A percentile compares a stretch with the other conserved stretches of the same genome.
Conservation (phyloP, 2,113 vertebrate species). For the Parotia lawesii region DNA sequence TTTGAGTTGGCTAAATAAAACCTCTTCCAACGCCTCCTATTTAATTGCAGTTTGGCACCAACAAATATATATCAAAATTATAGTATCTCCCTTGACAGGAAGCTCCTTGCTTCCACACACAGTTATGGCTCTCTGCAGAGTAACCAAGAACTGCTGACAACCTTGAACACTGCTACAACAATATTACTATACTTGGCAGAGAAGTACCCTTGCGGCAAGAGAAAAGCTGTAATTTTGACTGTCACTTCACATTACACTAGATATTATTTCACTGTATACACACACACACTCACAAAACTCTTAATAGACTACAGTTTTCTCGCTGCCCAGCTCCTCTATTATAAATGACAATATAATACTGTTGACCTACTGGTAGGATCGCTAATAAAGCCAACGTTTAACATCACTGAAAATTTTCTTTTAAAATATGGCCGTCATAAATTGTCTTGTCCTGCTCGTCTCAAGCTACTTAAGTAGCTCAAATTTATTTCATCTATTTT, state of each 20-base stretch:
- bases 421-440: conserved; percentile 17
- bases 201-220: conserved; percentile 80
- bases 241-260: conserved; percentile 86
- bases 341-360: conserved; percentile 76
- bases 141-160: conserved; percentile 87
- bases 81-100: conserved; percentile 88
- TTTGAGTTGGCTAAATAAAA: conserved; percentile 78
- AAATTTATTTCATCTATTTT: not conserved
- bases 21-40: conserved; percentile 72
- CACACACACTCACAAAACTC: conserved; percentile 73
- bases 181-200: conserved; percentile 87
- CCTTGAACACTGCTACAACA: conserved; percentile 81
- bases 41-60: conserved; percentile 86
- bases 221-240: conserved; percentile 88
- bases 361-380: conserved; percentile 49
- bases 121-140: conserved; percentile 86
- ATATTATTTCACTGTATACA: conserved; percentile 84
- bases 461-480: not conserved
- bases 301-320: conserved; percentile 78
- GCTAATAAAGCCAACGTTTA: conserved; percentile 60
- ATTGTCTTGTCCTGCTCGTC: conserved; percentile 35
- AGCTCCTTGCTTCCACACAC: conserved; percentile 79
- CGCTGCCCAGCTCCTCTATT: conserved; percentile 71
- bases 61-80: conserved; percentile 86
- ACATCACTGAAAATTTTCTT: conserved; percentile 48